Base-by-base conservation (phyloP, 2,113 vertebrate species). In the Pipa parva region DNA sequence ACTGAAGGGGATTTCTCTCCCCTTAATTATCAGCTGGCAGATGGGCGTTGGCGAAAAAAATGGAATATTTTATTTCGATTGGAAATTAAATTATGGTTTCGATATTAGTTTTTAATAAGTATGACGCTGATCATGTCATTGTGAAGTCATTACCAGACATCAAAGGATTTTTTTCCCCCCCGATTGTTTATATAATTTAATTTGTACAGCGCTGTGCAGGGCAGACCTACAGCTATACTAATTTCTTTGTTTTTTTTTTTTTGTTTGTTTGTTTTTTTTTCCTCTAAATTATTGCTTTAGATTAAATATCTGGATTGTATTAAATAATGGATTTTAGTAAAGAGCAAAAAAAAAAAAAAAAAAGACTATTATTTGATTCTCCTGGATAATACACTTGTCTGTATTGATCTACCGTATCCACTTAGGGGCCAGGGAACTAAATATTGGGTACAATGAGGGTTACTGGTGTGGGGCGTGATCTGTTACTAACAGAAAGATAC, bases 401-500 rank as follows among this genome's bases (percentile, higher is more conserved):
- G 12, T 49, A 49, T 22, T 58, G 55, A 17, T 56, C 66, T 57
- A 27, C 42, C 12, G 71, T 73, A 76, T 73, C 56, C 63, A 69
- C 39, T 2, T 1, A 72, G 75, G 42, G 74, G 79, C 78, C 83
- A 74, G 77, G 78, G 75, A 81, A 76, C 79, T 80, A 77, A 71
- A 59, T 79, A 13, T 36, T 2, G 74, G 63, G 79, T 77, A 77
- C 80, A 79, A 63, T 66, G 46, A 73, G 50, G 52, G 77, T 79
- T 76, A 81, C 76, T 78, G 83, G 82, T 81, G 80, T 84, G 79
- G 78, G 78, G 77, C 81, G 78, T 74, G 72, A 82, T 85, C 78
- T 81, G 63, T 74, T 58, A 81, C 81, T 84, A 78, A 77, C 76
- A 79, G 72, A 82, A 81, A 83, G 85, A 86, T 81, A 81, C 83